phyloP scores from a whole-genome alignment of 2,113 vertebrate species.

The Brachyistius frenatus region DNA sequence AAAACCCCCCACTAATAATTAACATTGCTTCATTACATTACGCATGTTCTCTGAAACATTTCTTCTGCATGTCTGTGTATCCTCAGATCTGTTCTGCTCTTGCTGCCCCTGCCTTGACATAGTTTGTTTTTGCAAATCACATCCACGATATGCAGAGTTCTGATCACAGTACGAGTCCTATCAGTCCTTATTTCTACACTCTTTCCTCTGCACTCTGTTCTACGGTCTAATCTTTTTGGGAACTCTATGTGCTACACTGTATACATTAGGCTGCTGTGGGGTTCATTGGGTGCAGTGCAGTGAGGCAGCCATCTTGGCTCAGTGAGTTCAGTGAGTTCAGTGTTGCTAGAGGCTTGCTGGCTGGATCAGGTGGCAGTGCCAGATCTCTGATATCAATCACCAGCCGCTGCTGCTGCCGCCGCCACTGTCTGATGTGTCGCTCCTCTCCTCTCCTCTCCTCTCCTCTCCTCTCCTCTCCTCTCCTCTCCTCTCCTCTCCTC shows the following conservation, averaged over 20 bases:
- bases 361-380: constrained; percentile 83
- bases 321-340: constrained; percentile 79
- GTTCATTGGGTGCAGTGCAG: constrained; percentile 81
- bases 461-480: constrained; percentile 24
- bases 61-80: neutral
- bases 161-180: neutral
- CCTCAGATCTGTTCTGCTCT: neutral
- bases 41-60: neutral
- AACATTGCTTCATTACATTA: too few species aligned
- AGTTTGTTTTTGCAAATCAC: constrained; percentile 28
- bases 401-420: constrained; percentile 54
- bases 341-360: constrained; percentile 78
- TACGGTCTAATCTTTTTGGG: constrained; percentile 24
- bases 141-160: neutral
- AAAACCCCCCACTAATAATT: too few species aligned
- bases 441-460: constrained; percentile 47
- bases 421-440: constrained; percentile 68
- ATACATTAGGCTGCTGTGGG: constrained; percentile 53
- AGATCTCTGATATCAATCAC: constrained; percentile 85
- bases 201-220: too few species aligned
- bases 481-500: constrained; percentile 23
- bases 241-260: constrained; percentile 44
- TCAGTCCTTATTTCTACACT: neutral
- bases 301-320: constrained; percentile 77
- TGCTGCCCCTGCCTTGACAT: neutral